Evolutionary conservation across 2,888 invertebrate species (phyloP), one percentile per base, ranked within the genome.

Genomic region (Rotaria macrura): DNA sequence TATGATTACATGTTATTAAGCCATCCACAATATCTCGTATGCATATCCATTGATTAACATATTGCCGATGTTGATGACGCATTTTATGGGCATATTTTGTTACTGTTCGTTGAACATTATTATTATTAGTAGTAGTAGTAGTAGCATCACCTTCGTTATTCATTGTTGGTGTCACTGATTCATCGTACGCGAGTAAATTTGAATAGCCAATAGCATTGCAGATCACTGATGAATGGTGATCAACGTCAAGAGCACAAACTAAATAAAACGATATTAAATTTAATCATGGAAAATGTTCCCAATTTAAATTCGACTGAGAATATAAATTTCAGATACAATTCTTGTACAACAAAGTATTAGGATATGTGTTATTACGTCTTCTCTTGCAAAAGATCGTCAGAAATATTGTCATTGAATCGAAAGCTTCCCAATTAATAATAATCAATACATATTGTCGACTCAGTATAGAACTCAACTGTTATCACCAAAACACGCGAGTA

Each of bases 11-110:
- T 23, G 84, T 38, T 47, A 84, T 52, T 34, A 84, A 54, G n/a
- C 43, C 52, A 84, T 52, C 84, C 10, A 34, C 34, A 38, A 84
- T 34, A 54, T 84, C 84, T 34, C 84, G 84, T 38, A 84, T 52
- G 25, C 84, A 84, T 10, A 84, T 84, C 84, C 84, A 84, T 38
- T 52, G 38, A 54, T 84, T 10, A 38, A 52, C 38, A 84, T 84
- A 38, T 9, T 84, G 40, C n/a, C 84, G 84, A 29, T 43, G 84
- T 79, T 79, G 79, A 79, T 25, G 43, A 43, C 43, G 40, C 79
- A 79, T 79, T 43, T 43, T 79, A 79, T 79, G 79, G 5, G 79
- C 23, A 79, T 79, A 43, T 79, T 79, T 79, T 40, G 79, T 43
- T 25, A 43, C 25, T 43, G 25, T 79, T 43, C n/a, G 23, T 79